Percentiles rank a stretch among this genome's conserved stretches.
Conservation (phyloP, 92 coral and sea anemone genomes). For the Zoanthus sansibaricus region DNA sequence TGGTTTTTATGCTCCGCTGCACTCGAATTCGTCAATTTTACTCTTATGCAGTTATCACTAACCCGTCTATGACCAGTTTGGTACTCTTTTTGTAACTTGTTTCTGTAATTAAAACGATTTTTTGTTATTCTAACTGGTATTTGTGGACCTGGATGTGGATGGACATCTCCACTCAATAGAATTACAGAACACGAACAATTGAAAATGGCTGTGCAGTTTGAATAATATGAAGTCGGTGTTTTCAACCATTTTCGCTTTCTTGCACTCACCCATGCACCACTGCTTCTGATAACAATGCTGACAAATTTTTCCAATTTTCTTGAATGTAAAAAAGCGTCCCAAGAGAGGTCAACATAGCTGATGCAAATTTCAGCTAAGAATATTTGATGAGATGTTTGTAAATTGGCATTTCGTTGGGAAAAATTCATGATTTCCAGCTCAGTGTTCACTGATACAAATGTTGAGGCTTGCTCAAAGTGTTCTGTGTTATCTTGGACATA, state of each 20-base stretch:
- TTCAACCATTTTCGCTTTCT: slow-evolving; percentile 26
- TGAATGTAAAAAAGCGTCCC: slow-evolving; percentile 20
- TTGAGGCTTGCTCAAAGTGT: neutral
- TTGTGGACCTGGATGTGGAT: slow-evolving; percentile 21
- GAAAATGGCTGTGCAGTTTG: slow-evolving; percentile 20
- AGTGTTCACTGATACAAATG: too few relatives aligned
- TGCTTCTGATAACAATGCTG: slow-evolving; percentile 18
- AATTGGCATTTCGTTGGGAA: too few relatives aligned
- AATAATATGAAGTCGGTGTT: slow-evolving; percentile 22
- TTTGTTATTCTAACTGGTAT: slow-evolving; percentile 6
- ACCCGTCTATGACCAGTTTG: neutral
- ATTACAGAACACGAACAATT: neutral
- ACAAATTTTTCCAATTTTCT: neutral
- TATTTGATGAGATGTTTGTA: neutral
- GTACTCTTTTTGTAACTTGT: neutral
- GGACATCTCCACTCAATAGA: slow-evolving; percentile 21
- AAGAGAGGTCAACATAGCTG: neutral
- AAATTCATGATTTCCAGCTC: too few relatives aligned
- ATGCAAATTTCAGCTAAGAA: slow-evolving; percentile 10
- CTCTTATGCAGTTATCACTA: neutral
- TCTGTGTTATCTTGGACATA: neutral
- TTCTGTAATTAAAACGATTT: neutral
- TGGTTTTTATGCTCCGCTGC: neutral
- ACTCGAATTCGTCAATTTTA: too few relatives aligned
- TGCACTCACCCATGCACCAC: slow-evolving; percentile 1